Base-by-base conservation (phyloP, 2,888 invertebrate genomes). In the Aporophyla nigra region DNA sequence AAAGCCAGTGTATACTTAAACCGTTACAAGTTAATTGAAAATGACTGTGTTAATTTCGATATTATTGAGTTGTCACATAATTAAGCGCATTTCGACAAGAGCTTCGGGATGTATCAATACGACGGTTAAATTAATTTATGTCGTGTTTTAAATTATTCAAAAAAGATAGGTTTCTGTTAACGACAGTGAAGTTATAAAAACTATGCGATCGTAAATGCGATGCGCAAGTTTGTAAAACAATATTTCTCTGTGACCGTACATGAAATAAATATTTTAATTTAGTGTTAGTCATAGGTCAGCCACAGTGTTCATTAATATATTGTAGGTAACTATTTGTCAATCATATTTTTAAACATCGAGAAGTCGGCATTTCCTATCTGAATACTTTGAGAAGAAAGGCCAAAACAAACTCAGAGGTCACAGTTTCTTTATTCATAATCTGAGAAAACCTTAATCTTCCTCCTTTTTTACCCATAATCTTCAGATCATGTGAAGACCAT, bases 11-110 rank as follows among this genome's bases (percentile, higher is more conserved):
- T 68, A 40, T 54, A 78, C n/a, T 63, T 72, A 49, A 63, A 73
- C 33, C 43, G 40, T 76, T 46, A 43, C 67, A 58, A 70, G 66
- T 62, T 71, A 67, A 77, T 77, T 81, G 69, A 33, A 77, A 81
- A 83, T 62, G 27, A 70, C 73, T 70, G 69, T 78, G 71, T 72
- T 72, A 82, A 82, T 77, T 33, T 77, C 43, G 80, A 71, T 66
- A 68, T 69, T 69, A 81, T 82, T 65, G 24, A 59, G 16, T 69
- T 68, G 58, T 58, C 54, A 69, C 77, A 69, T 40, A 82, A 27
- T 76, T 53, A 66, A 69, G n/a, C 27, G 54, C 61, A 51, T 59
- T 56, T n/a, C 16, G 19, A 69, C 62, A 66, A 58, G 14, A 53
- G 56, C n/a, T 43, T 63, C 59, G n/a, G n/a, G 43, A 49, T 12